Percentiles rank a stretch among this genome's conserved stretches.
These are phyloP conservation scores for Gopherus evgoodei DNA, from an alignment of 2,113 vertebrate genomes.

Conservation along the genomic window DNA sequence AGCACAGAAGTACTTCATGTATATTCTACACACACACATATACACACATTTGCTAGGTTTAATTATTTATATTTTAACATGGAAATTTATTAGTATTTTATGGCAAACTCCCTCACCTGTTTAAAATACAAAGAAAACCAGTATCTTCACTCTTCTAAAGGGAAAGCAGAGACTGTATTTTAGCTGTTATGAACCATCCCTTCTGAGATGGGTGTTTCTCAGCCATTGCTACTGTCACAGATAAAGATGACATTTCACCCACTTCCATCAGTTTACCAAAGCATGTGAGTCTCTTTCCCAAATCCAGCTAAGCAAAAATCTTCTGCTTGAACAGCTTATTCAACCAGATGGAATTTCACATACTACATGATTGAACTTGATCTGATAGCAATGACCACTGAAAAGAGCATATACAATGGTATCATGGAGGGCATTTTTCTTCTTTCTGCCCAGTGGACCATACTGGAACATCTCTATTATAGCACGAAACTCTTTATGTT, in stretches of 20 bases:
- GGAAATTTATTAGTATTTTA: neutral
- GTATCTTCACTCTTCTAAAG: neutral
- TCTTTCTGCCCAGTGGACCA: neutral
- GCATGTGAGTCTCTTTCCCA: neutral
- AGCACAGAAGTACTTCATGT: neutral
- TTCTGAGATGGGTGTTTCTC: neutral
- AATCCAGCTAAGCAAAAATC: neutral
- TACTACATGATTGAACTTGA: neutral
- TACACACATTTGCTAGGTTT: neutral
- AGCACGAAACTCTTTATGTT: neutral
- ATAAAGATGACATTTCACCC: neutral
- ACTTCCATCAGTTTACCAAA: neutral
- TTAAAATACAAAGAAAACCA: neutral
- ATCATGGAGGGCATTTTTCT: neutral
- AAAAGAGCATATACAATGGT: neutral
- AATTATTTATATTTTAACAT: neutral
- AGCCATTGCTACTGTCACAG: neutral
- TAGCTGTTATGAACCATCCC: neutral
- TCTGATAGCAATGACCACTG: conserved; percentile 18
- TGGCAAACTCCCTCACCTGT: neutral
- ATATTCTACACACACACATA: neutral
- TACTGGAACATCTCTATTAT: neutral
- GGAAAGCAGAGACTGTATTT: neutral
- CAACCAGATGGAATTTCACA: neutral
- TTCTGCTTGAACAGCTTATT: neutral